A percentile compares a stretch with the other conserved stretches of the same genome.
Conservation (phyloP, 2,888 invertebrate species). For the Yponomeuta cagnagella region DNA sequence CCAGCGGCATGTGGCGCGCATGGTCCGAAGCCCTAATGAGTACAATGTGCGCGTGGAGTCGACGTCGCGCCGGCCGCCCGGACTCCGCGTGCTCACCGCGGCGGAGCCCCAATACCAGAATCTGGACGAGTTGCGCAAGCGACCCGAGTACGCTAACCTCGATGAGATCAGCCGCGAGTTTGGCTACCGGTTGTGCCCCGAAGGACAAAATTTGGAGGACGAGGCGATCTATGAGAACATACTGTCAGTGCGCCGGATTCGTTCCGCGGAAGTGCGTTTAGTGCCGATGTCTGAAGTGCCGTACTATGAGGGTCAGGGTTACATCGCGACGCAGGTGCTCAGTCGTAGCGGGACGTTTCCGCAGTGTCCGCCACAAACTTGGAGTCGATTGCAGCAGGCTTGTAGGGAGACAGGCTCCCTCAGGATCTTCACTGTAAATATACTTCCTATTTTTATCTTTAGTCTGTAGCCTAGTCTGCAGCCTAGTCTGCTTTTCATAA, state of each 20-base stretch:
- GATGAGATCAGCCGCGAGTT: slow-evolving; percentile 72
- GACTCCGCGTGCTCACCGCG: slow-evolving; percentile 46
- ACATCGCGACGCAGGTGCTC: slow-evolving; percentile 67
- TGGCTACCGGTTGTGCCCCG: slow-evolving; percentile 69
- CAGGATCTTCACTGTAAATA: slow-evolving; percentile 60
- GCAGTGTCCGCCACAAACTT: slow-evolving; percentile 68
- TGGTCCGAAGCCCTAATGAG: slow-evolving; percentile 58
- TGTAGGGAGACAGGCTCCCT: slow-evolving; percentile 58
- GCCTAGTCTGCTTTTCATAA: no score
- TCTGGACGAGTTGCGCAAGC: slow-evolving; percentile 62
- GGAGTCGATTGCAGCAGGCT: slow-evolving; percentile 65
- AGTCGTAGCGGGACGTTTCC: slow-evolving; percentile 72
- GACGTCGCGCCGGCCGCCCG: slow-evolving; percentile 49
- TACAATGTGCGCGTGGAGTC: slow-evolving; percentile 65
- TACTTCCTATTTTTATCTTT: slow-evolving; percentile 13
- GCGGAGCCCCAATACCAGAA: slow-evolving; percentile 70
- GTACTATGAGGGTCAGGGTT: slow-evolving; percentile 68
- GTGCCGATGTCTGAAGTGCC: slow-evolving; percentile 71
- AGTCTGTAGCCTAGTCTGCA: no score
- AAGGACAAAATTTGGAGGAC: slow-evolving; percentile 71
- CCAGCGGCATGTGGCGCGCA: slow-evolving; percentile 52
- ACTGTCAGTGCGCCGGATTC: slow-evolving; percentile 66
- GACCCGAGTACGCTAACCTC: slow-evolving; percentile 68
- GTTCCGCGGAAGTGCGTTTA: slow-evolving; percentile 71
- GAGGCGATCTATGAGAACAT: slow-evolving; percentile 72